Conservation (phyloP, 2,113 vertebrate species). For the Dasyprocta punctata region DNA sequence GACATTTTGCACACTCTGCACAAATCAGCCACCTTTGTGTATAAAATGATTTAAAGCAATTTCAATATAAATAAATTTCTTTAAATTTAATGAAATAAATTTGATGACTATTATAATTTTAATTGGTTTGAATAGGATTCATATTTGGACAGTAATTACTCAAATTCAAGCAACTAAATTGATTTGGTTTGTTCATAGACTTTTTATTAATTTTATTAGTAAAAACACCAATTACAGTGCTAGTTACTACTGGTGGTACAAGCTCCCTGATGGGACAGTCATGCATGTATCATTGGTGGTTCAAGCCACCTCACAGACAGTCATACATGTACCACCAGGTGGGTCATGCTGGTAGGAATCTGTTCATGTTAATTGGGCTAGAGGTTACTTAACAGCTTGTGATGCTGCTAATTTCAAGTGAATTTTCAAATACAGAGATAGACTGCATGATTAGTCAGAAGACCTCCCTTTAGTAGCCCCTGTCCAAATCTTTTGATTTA, state of each 20-base stretch:
- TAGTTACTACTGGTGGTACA: not conserved
- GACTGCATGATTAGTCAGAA: not conserved
- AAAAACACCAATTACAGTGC: not conserved
- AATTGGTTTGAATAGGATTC: not conserved
- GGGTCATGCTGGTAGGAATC: not conserved
- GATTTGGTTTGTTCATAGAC: not conserved
- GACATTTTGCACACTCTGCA: not conserved
- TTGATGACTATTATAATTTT: not conserved
- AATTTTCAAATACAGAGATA: constrained; percentile 22
- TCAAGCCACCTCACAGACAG: not conserved
- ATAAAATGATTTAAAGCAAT: not conserved
- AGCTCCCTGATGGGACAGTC: not conserved
- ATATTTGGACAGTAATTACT: not conserved
- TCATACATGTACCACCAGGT: not conserved
- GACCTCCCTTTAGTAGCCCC: constrained; percentile 33
- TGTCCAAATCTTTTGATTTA: not conserved
- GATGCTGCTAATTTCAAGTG: constrained; percentile 16
- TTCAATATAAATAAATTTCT: not conserved
- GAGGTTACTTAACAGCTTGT: not conserved
- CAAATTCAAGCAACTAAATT: not conserved
- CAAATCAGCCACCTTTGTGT: not conserved
- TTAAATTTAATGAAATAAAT: not conserved
- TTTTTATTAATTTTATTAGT: not conserved
- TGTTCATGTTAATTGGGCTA: not conserved
- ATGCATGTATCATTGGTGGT: not conserved